Base-by-base conservation (phyloP, 1,140 invertebrate genomes). In the Calephelis nemesis region DNA sequence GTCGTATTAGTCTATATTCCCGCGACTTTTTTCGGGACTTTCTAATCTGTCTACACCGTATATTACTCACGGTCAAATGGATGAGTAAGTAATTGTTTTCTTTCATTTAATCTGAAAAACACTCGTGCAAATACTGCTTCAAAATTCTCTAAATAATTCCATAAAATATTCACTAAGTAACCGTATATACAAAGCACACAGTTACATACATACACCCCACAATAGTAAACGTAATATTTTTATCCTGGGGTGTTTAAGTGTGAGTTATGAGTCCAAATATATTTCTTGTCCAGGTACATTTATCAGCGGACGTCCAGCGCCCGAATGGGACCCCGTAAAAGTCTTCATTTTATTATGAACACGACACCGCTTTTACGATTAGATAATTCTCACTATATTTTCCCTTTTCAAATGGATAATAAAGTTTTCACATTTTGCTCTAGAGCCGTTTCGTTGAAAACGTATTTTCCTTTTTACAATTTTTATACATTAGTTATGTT, bases 301-400 rank as follows among this genome's bases (percentile, higher is more conserved):
- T 67, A 64, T 69, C 67, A 69, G 48, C 47, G 52, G 45, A 39
- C 39, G 42, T 49, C 39, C 65, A 45, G 12, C 40, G 54, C 47
- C 15, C 60, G 40, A 49, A 63, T 50, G 62, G 67, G 67, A 63
- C 50, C 47, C 47, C 42, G 63, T 69, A 69, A 69, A 69, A 69
- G 67, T 69, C 62, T 64, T 63, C 49, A 69, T 63, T 69, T 69
- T 69, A 64, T 69, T 63, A 63, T 69, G 67, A 62, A 48, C 67
- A 63, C 62, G 63, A 63, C 67, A 68, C 67, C 15, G 62, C 67
- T 69, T 69, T 69, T 69, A 69, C 67, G 67, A 67, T 63, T 63
- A 54, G 63, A 48, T 69, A 63, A 68, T 48, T 69, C 49, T 63
- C 63, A 63, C 63, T 49, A 67, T 69, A 63, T 62, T 45, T 62